These are phyloP conservation scores for Rhynchotus rufescens DNA, from an alignment of 2,797 vertebrate species.

Conservation along the genomic window DNA sequence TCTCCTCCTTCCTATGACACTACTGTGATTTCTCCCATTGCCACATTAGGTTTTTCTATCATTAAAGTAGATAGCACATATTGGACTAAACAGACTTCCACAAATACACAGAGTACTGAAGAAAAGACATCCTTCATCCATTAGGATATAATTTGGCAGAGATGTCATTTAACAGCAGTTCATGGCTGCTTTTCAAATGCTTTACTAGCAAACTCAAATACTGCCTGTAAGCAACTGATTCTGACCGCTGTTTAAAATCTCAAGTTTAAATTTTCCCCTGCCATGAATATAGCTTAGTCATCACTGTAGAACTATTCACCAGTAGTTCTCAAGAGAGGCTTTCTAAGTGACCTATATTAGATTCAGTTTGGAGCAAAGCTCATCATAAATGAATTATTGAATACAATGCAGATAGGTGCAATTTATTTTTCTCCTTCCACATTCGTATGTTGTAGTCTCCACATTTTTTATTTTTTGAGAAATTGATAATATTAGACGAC, in stretches of 20 bases:
- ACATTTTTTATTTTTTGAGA: background rate
- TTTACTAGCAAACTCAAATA: background rate
- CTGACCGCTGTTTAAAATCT: background rate
- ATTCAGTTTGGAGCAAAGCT: slow-evolving; percentile 1
- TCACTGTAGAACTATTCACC: slow-evolving; percentile 35
- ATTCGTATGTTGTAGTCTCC: background rate
- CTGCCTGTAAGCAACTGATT: background rate
- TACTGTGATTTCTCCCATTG: background rate
- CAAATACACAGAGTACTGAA: background rate
- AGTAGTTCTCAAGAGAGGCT: background rate
- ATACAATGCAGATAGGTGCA: background rate
- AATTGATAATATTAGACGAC: background rate
- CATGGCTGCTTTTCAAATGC: background rate
- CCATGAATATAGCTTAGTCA: slow-evolving; percentile 24
- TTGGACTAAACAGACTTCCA: background rate
- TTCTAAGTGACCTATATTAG: slow-evolving; percentile 24
- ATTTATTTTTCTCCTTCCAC: background rate
- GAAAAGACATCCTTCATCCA: background rate
- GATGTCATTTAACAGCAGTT: background rate
- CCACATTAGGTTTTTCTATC: background rate
- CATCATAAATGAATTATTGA: slow-evolving; percentile 5
- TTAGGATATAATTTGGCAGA: background rate
- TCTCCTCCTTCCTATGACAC: background rate
- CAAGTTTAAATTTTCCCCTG: background rate
- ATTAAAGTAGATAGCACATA: background rate